These are phyloP conservation scores for Apostichopus leukothele DNA, from an alignment of 53 echinoderm and acorn worm species.

Conservation along the genomic window DNA sequence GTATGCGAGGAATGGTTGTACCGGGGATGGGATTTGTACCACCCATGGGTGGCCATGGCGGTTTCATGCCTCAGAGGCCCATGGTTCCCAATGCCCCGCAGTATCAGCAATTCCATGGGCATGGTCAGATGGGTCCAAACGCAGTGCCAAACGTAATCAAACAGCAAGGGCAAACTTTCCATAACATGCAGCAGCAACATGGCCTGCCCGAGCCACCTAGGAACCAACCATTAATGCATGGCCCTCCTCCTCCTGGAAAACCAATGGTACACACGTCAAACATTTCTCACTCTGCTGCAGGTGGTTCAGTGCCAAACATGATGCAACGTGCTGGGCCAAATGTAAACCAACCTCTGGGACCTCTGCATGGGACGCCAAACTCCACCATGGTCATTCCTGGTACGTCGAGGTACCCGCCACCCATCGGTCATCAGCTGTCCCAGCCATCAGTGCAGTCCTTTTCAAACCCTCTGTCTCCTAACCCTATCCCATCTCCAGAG, in stretches of 20 bases:
- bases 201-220: neutral
- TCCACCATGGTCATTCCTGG: neutral
- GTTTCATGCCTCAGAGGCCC: neutral
- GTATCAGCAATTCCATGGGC: neutral
- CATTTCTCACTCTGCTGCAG: neutral
- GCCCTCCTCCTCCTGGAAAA: neutral
- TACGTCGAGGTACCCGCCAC: neutral
- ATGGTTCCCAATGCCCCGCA: neutral
- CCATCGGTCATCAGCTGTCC: neutral
- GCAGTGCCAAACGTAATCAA: too few species aligned
- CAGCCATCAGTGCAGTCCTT: neutral
- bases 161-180: too few species aligned
- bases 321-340: neutral
- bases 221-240: neutral
- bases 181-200: neutral
- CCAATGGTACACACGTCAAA: neutral
- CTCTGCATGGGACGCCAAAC: neutral
- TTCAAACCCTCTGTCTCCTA: neutral
- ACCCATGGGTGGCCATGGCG: neutral
- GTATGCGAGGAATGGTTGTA: conserved; percentile 12
- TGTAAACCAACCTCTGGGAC: neutral
- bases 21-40: neutral
- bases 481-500: neutral
- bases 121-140: neutral
- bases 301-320: conserved; percentile 4